Evolutionary conservation across 2,888 invertebrate genomes (phyloP), one percentile per base, ranked within the genome.

Genomic region (Perizoma flavofasciatum): DNA sequence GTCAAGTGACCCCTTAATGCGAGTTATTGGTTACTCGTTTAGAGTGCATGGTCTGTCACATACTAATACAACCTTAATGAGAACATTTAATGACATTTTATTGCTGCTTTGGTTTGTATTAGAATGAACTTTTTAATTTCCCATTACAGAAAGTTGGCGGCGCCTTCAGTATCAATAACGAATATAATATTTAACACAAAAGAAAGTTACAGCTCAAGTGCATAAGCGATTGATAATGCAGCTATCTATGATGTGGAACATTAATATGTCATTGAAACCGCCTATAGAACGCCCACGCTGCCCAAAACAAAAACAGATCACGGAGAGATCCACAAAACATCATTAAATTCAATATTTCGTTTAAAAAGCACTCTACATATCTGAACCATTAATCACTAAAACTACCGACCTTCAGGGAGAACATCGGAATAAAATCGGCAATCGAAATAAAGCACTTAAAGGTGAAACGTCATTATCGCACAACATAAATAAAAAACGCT

Each of bases 371-470:
- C 88, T 89, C 87, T 84, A 88, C 87, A 88, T 91, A 92, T 92
- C 92, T 85, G 79, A 77, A 71, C 86, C 90, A 92, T 92, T 92
- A 90, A 92, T 92, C 92, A 92, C 90, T 88, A 88, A 88, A 89
- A 91, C 89, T 89, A 87, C 89, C 88, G 86, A 66, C 90, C 90
- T 90, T 90, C 90, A 86, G 86, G 88, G 77, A 58, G 62, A 77
- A 89, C 90, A 90, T 89, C 89, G 88, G 86, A 88, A 90, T 89
- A 90, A 91, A 90, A 90, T 91, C 89, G 88, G 83, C 90, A 90
- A 90, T 91, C 90, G 91, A 88, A 92, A 92, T 91, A 90, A 91
- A 92, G 89, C 92, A 92, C 92, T 92, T 92, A 91, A 91, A 79
- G 88, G 79, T 88, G 90, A 90, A 92, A 92, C 90, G 90, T 92